Conservation (phyloP, 1,140 invertebrate genomes). For the Drosophila melanica region DNA sequence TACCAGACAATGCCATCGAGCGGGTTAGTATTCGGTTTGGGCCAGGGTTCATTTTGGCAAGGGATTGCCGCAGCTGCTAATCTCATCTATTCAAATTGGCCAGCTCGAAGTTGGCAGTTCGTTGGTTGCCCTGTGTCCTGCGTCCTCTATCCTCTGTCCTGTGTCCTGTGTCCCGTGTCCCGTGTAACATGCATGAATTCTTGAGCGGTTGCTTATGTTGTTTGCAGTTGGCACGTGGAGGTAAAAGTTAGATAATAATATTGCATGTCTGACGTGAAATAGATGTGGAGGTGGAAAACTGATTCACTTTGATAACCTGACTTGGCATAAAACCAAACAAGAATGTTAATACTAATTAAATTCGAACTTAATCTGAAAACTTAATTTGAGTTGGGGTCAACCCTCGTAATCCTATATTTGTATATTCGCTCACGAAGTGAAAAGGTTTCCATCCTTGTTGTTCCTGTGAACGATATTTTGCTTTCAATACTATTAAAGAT, state of each 20-base stretch:
- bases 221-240: conserved; percentile 35
- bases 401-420: too few species aligned
- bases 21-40: conserved; percentile 1
- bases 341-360: neutral
- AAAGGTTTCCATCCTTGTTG: too few species aligned
- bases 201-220: conserved; percentile 29
- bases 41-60: neutral
- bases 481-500: too few species aligned
- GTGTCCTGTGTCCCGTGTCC: neutral
- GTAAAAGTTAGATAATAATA: neutral
- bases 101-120: conserved; percentile 16
- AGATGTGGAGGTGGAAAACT: neutral
- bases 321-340: neutral
- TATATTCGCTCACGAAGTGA: too few species aligned
- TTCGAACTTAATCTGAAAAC: too few species aligned
- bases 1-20: conserved; percentile 34
- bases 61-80: conserved; percentile 40
- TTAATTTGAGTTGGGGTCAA: too few species aligned
- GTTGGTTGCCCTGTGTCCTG: neutral
- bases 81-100: conserved; percentile 69
- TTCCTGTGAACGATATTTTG: too few species aligned
- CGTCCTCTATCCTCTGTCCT: too few species aligned
- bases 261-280: neutral
- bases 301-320: neutral
- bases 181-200: conserved; percentile 17